These are phyloP conservation scores for Paratilapia polleni DNA, from an alignment of 2,113 vertebrate genomes.

Conservation along the genomic window DNA sequence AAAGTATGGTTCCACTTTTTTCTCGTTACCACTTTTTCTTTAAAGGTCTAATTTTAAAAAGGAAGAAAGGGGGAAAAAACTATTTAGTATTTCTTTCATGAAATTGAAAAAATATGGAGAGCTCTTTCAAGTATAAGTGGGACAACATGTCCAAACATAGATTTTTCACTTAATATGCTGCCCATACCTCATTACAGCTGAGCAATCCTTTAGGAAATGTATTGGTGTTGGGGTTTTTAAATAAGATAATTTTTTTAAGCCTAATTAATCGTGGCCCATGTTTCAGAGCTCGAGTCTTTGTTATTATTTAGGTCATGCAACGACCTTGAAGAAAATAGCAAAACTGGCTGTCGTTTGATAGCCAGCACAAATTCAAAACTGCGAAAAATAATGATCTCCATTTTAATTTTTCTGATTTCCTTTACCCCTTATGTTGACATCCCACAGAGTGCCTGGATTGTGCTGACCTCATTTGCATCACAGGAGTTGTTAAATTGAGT, in stretches of 20 bases:
- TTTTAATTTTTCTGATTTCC: background rate
- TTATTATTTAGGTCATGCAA: constrained; percentile 18
- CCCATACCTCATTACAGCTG: constrained; percentile 52
- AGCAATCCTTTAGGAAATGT: constrained; percentile 47
- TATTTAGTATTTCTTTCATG: constrained; percentile 5
- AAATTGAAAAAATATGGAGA: constrained; percentile 8
- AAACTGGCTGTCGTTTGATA: background rate
- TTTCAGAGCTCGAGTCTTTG: constrained; percentile 9
- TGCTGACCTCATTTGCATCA: constrained; percentile 51
- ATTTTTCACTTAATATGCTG: constrained; percentile 49
- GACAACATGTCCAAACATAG: constrained; percentile 54
- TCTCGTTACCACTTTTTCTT: constrained; percentile 43
- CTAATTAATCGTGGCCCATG: constrained; percentile 52
- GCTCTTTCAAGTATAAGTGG: constrained; percentile 47
- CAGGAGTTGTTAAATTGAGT: constrained; percentile 33
- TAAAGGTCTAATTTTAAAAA: constrained; percentile 51
- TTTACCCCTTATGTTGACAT: background rate
- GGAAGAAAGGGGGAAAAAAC: background rate
- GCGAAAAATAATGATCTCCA: background rate
- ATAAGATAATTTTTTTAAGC: constrained; percentile 52
- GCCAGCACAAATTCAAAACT: background rate
- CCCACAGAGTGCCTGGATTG: constrained; percentile 7
- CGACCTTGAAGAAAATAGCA: constrained; percentile 5
- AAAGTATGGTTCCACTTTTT: background rate
- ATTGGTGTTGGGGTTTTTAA: constrained; percentile 43